Evolutionary conservation across 2,888 invertebrate species (phyloP).

Genomic region (Mimumesa dahlbomi): DNA sequence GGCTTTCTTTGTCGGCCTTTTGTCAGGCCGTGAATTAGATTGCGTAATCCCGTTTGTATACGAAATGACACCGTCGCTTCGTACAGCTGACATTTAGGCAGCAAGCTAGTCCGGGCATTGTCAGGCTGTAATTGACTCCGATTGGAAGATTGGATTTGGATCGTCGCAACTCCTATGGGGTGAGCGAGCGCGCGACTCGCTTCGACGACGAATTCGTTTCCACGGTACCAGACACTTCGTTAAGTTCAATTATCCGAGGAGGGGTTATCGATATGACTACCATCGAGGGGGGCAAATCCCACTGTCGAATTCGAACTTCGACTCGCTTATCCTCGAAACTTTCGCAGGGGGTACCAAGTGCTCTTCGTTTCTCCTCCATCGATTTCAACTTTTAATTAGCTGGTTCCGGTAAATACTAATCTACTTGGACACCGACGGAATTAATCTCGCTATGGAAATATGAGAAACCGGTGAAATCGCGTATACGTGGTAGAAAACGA

Average conservation of each 20-base stretch:
- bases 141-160: slow-evolving; percentile 79
- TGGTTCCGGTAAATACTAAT: slow-evolving; percentile 5
- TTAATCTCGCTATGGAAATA: background rate
- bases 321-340: slow-evolving; percentile 30
- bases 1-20: slow-evolving; percentile 70
- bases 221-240: slow-evolving; percentile 76
- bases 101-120: slow-evolving; percentile 71
- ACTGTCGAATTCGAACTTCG: slow-evolving; percentile 47
- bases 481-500: too few relatives aligned
- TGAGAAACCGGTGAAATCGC: too few relatives aligned
- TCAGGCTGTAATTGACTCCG: slow-evolving; percentile 79
- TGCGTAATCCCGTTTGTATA: slow-evolving; percentile 79
- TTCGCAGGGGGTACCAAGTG: slow-evolving; percentile 12
- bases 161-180: slow-evolving; percentile 62
- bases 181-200: slow-evolving; percentile 50
- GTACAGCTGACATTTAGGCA: slow-evolving; percentile 76
- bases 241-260: slow-evolving; percentile 75
- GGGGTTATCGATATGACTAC: slow-evolving; percentile 69
- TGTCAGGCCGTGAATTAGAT: slow-evolving; percentile 78
- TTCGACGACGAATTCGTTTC: slow-evolving; percentile 75
- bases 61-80: slow-evolving; percentile 78
- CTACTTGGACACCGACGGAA: background rate
- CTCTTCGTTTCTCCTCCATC: background rate
- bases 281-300: slow-evolving; percentile 31
- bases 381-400: slow-evolving; percentile 49